Base-by-base conservation (phyloP, 1,140 invertebrate genomes). In the Campoletis sonorensis region DNA sequence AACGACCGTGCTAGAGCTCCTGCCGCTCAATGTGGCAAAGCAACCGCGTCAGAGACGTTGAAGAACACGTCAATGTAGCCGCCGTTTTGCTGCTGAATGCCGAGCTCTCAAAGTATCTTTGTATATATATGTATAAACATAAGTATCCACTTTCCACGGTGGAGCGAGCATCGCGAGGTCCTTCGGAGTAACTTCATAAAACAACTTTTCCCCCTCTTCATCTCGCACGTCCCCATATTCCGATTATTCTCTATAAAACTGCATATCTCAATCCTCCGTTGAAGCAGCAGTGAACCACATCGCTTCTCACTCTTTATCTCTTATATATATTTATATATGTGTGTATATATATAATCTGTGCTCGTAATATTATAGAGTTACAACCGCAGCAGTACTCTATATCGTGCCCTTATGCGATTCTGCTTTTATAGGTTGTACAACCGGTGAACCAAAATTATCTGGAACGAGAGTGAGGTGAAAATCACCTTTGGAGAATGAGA, bases 101-200 rank as follows among this genome's bases (percentile, higher is more conserved):
- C 26, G 21, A 51, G 26, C 51, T 77, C 73, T 61, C 27, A 61
- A 77, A 30, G 49, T 64, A 64, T 64, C 21, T 64, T 11, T 67
- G 30, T 67, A 67, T 67, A 67, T 27, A 67, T 67, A 67, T 67
- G 61, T 13, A 67, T 67, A 67, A 23, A 85, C 84, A 84, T 82
- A 81, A 88, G 85, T 85, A 86, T 87, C 88, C 86, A 86, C 84
- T 88, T 87, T 86, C 84, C 84, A 64, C 86, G 84, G n/a, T 75
- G 72, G n/a, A 54, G 45, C 72, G 72, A 75, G 72, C 72, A 75
- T 83, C 79, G 84, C 78, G 79, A 82, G 61, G 18, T 30, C 37
- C 87, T 87, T 87, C 85, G 86, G 83, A 86, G 88, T 88, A 90
- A 90, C 89, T 90, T 89, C 88, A 89, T 88, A 90, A 90, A 88